Evolutionary conservation across 2,888 invertebrate species (phyloP).

Genomic region (Drosophila austrosaltans): DNA sequence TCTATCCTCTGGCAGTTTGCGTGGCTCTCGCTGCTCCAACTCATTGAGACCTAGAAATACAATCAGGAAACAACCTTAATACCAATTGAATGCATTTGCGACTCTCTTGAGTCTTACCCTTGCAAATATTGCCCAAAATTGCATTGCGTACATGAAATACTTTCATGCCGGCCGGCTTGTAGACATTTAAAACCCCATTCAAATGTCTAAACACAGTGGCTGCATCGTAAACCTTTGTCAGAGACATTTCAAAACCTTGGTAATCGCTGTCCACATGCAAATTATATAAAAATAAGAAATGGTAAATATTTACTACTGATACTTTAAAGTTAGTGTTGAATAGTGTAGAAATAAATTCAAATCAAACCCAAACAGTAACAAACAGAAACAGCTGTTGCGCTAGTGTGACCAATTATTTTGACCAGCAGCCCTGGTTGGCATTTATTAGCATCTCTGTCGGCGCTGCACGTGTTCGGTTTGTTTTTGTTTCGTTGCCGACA

Average conservation of each 20-base stretch:
- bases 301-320: not conserved
- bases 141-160: constrained; percentile 85
- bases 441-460: not conserved
- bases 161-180: constrained; percentile 88
- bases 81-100: not conserved
- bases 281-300: constrained; percentile 47
- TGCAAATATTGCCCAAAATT: constrained; percentile 87
- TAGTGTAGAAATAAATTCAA: constrained; percentile 1
- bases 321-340: constrained; percentile 36
- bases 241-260: constrained; percentile 58
- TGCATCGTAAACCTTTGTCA: constrained; percentile 84
- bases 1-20: constrained; percentile 84
- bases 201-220: constrained; percentile 87
- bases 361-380: not conserved
- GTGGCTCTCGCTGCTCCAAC: constrained; percentile 86
- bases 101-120: constrained; percentile 85
- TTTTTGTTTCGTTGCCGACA: constrained; percentile 32
- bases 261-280: not conserved
- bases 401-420: not conserved
- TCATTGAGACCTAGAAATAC: constrained; percentile 87
- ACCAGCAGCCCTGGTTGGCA: not conserved
- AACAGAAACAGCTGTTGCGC: not conserved
- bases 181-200: constrained; percentile 91
- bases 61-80: not conserved
- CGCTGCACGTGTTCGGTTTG: constrained; percentile 66